A percentile compares a stretch with the other conserved stretches of the same genome.
Evolutionary conservation across 2,888 invertebrate genomes (phyloP).

Genomic region (Torymus tubicola): DNA sequence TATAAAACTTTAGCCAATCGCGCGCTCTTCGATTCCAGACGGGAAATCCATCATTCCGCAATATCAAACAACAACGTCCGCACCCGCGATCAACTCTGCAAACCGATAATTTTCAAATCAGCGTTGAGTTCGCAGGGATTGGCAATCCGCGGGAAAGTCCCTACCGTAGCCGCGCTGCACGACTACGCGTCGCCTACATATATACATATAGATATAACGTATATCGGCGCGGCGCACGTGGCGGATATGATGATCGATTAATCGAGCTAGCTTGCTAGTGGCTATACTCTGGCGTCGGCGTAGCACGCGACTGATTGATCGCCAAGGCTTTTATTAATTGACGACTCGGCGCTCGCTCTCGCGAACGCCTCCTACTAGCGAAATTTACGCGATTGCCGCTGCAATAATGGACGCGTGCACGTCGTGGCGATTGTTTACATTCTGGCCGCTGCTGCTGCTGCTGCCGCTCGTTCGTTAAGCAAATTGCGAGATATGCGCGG

Average conservation of each 20-base stretch:
- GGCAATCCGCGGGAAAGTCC: too few species aligned
- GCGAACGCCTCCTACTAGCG: slow-evolving; percentile 23
- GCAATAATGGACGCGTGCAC: background rate
- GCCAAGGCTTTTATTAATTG: slow-evolving; percentile 61
- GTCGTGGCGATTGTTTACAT: slow-evolving; percentile 27
- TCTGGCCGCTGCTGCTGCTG: background rate
- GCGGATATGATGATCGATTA: slow-evolving; percentile 59
- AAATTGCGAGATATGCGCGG: slow-evolving; percentile 17
- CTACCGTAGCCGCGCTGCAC: background rate
- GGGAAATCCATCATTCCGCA: too few species aligned
- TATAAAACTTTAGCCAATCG: too few species aligned
- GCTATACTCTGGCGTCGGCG: background rate
- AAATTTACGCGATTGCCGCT: slow-evolving; percentile 52
- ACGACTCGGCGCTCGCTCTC: slow-evolving; percentile 35
- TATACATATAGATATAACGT: too few species aligned
- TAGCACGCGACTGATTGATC: slow-evolving; percentile 45
- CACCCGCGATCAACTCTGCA: too few species aligned
- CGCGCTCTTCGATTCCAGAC: too few species aligned
- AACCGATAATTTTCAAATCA: too few species aligned
- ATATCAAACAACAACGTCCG: too few species aligned
- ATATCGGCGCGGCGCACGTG: background rate
- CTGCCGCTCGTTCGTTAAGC: slow-evolving; percentile 21
- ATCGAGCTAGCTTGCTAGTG: slow-evolving; percentile 28
- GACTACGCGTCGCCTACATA: slow-evolving; percentile 3
- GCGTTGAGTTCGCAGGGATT: too few species aligned